Evolutionary conservation across 2,113 vertebrate species (phyloP).

Genomic region (Cyprinodon tularosa): DNA sequence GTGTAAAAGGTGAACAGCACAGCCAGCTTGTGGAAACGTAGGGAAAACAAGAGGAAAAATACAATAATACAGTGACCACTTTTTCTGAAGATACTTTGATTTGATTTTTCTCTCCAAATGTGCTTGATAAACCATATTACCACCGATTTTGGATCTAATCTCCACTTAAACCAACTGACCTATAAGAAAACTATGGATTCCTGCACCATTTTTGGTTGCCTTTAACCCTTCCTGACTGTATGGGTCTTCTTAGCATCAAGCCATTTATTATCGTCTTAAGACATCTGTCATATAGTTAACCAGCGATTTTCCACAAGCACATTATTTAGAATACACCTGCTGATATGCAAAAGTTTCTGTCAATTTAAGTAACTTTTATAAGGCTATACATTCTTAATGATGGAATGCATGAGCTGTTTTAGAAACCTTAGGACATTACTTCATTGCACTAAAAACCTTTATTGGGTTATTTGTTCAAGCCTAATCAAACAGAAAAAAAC

Average conservation of each 20-base stretch:
- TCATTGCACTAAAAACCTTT: background rate
- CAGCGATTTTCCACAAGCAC: background rate
- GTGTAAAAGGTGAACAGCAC: too few species aligned
- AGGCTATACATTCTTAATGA: background rate
- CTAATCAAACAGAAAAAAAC: background rate
- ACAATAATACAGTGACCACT: background rate
- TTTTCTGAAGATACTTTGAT: background rate
- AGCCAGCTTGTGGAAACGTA: too few species aligned
- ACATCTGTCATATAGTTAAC: background rate
- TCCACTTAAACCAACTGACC: background rate
- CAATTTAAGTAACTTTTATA: background rate
- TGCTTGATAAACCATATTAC: background rate
- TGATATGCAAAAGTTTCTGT: background rate
- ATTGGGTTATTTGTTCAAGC: background rate
- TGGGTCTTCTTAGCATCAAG: background rate
- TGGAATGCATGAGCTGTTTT: background rate
- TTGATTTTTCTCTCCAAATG: background rate
- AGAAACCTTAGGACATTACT: background rate
- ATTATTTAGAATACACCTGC: background rate
- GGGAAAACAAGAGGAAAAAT: too few species aligned
- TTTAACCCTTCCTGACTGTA: background rate
- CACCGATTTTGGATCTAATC: background rate
- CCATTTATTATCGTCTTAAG: background rate
- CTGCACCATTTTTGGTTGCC: background rate
- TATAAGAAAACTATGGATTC: background rate